A percentile compares a stretch with the other conserved stretches of the same genome.
Evolutionary conservation across 2,797 vertebrate species (phyloP).

Genomic region (Thamnophis elegans): DNA sequence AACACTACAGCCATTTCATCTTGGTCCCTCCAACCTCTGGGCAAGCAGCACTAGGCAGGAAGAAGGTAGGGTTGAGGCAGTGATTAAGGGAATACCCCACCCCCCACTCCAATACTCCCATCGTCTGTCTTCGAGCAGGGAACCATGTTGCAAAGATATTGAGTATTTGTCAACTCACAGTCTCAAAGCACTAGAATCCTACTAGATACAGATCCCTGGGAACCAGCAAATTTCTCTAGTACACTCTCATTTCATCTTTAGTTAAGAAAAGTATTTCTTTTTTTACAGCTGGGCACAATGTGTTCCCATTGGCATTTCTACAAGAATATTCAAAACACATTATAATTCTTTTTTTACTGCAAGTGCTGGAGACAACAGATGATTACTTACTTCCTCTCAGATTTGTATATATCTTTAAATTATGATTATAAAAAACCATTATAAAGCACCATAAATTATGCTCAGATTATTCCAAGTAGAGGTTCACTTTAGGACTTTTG

Average conservation of each 20-base stretch:
- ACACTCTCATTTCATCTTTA: background rate
- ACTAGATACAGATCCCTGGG: background rate
- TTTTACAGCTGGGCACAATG: background rate
- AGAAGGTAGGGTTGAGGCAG: background rate
- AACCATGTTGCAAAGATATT: background rate
- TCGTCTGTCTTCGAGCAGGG: background rate
- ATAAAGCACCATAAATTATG: background rate
- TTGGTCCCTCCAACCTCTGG: background rate
- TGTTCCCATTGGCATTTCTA: background rate
- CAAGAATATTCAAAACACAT: background rate
- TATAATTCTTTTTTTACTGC: background rate
- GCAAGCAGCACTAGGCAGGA: background rate
- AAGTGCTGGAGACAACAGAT: background rate
- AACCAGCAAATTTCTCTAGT: background rate
- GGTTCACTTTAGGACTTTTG: background rate
- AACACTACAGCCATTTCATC: background rate
- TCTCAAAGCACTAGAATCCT: background rate
- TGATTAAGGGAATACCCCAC: background rate
- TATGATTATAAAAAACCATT: background rate
- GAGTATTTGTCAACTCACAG: background rate
- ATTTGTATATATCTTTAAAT: background rate
- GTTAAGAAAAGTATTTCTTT: background rate
- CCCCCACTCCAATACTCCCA: background rate
- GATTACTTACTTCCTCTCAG: background rate
- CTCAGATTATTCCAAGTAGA: background rate